A percentile compares a stretch with the other conserved stretches of the same genome.
Conservation (phyloP, 2,113 vertebrate genomes). For the Aspidoscelis tigris region DNA sequence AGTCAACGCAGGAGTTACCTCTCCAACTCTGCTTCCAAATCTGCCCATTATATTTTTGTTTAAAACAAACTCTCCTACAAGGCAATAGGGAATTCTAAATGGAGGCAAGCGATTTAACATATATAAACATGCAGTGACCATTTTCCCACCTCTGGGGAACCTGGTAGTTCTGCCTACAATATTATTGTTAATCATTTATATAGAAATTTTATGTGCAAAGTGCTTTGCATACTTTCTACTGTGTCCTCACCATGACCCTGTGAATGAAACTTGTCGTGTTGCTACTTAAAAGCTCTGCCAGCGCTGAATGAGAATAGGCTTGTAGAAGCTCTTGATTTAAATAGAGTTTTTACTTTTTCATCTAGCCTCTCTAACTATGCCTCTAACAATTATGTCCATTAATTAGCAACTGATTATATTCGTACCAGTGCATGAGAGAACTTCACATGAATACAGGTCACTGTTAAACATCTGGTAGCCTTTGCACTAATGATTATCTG, state of each 20-base stretch:
- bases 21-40: neutral
- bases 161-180: neutral
- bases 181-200: slow-evolving; percentile 15
- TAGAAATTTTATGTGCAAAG: slow-evolving; percentile 13
- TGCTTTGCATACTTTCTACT: neutral
- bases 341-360: neutral
- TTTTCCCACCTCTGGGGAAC: neutral
- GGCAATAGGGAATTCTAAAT: neutral
- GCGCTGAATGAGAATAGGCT: neutral
- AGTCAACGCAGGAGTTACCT: no score
- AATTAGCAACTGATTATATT: neutral
- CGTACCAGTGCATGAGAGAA: neutral
- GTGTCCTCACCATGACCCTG: neutral
- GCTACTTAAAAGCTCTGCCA: neutral
- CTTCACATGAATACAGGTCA: neutral
- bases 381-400: neutral
- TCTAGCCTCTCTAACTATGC: neutral
- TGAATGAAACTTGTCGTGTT: neutral
- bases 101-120: slow-evolving; percentile 4
- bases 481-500: no score
- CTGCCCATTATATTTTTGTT: no score
- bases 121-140: slow-evolving; percentile 5
- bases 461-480: no score
- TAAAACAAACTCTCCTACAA: neutral
- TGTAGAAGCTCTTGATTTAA: neutral